Evolutionary conservation across 2,797 vertebrate genomes (phyloP).

Genomic region (Acipenser transmontanus): DNA sequence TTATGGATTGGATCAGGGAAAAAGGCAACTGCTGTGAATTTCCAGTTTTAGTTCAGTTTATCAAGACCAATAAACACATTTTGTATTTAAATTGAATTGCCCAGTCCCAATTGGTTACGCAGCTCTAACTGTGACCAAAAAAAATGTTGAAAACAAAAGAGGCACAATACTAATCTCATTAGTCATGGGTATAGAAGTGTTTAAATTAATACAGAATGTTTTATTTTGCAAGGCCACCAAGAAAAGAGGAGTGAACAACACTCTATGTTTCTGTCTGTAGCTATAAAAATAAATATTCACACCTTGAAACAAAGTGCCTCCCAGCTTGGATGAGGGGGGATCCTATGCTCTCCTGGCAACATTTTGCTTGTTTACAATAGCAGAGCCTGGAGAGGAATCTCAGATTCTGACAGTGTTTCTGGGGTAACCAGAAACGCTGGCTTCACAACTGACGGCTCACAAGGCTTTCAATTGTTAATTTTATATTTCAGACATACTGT

Average conservation of each 20-base stretch:
- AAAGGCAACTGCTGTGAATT: neutral
- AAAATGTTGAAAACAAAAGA: neutral
- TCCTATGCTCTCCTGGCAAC: too few species aligned
- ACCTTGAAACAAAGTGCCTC: too few species aligned
- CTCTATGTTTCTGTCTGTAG: too few species aligned
- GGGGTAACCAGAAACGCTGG: too few species aligned
- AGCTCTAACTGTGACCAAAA: constrained; percentile 1
- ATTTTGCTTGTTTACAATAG: too few species aligned
- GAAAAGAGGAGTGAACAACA: neutral
- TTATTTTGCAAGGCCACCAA: neutral
- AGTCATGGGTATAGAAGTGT: neutral
- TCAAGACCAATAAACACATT: neutral
- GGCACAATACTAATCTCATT: neutral
- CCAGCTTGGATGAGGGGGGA: too few species aligned
- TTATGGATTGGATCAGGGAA: neutral
- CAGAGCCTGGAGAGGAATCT: too few species aligned
- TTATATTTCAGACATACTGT: too few species aligned
- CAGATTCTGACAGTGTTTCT: too few species aligned
- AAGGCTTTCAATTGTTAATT: too few species aligned
- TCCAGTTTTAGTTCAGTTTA: neutral
- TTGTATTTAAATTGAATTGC: neutral
- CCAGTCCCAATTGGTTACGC: neutral
- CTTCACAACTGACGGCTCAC: too few species aligned
- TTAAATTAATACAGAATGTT: neutral
- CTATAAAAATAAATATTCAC: too few species aligned